A percentile compares a stretch with the other conserved stretches of the same genome.
Conservation (phyloP, 2,797 vertebrate genomes). For the Otolemur crassicaudatus region DNA sequence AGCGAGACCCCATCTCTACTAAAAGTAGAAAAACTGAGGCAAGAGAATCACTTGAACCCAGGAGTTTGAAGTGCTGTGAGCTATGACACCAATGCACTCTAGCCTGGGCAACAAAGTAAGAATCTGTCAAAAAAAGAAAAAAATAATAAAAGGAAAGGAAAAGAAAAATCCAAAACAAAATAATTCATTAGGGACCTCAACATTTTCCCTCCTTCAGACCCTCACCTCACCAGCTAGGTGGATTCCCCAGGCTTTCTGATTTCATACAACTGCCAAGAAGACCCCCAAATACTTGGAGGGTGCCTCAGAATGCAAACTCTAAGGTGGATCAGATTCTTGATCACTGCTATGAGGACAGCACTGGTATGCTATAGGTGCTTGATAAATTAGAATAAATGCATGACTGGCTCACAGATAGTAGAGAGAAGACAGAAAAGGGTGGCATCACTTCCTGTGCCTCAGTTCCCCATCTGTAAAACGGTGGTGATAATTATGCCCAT, state of each 20-base stretch:
- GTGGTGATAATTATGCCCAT: background rate
- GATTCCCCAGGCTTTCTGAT: background rate
- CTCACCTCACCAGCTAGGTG: background rate
- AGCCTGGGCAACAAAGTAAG: too few species aligned
- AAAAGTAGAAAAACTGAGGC: too few species aligned
- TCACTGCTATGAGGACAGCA: background rate
- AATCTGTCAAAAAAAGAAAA: too few species aligned
- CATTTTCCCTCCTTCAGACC: background rate
- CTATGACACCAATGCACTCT: too few species aligned
- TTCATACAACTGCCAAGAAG: background rate
- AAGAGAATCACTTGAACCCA: too few species aligned
- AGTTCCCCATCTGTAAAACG: background rate
- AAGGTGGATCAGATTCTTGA: background rate
- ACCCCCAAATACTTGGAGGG: background rate
- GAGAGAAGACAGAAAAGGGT: background rate
- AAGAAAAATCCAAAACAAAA: too few species aligned
- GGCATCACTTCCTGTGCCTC: rapidly evolving
- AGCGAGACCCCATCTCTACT: too few species aligned
- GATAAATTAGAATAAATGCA: background rate
- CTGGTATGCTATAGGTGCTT: background rate
- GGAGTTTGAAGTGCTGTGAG: too few species aligned
- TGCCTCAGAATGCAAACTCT: background rate
- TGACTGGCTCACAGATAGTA: background rate
- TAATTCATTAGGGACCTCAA: background rate
- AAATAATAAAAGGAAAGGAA: too few species aligned